Evolutionary conservation across 2,113 vertebrate species (phyloP).

Genomic region (Poeciliopsis occidentalis): DNA sequence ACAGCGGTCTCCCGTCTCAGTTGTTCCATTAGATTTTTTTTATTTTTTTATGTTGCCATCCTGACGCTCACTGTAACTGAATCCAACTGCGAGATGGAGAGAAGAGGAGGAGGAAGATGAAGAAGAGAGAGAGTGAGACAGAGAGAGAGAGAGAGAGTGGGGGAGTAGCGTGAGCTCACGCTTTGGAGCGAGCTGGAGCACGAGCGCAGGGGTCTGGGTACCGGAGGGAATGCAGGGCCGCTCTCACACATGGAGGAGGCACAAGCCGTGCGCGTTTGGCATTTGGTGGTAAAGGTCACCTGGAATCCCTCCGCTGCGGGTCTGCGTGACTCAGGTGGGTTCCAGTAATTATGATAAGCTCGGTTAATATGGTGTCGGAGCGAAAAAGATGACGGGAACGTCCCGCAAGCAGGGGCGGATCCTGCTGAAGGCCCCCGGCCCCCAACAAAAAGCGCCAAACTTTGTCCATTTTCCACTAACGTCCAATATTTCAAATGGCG

Average conservation of each 20-base stretch:
- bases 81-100: constrained; percentile 29
- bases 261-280: constrained; percentile 12
- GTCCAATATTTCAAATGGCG: too few species aligned
- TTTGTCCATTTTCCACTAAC: too few species aligned
- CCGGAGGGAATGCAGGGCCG: constrained; percentile 9
- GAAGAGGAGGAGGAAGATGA: neutral
- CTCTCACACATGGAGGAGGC: constrained; percentile 18
- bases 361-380: neutral
- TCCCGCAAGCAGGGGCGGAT: constrained; percentile 1
- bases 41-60: constrained; percentile 32
- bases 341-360: neutral
- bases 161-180: constrained; percentile 44
- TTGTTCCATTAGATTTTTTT: constrained; percentile 26
- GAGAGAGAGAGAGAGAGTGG: constrained; percentile 40
- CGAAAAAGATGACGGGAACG: neutral
- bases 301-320: constrained; percentile 1
- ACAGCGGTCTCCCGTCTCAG: constrained; percentile 15
- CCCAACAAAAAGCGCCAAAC: too few species aligned
- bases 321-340: constrained; percentile 8
- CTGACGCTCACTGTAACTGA: constrained; percentile 51
- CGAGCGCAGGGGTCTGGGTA: constrained; percentile 11
- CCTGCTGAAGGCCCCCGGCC: neutral
- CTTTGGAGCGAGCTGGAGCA: constrained; percentile 40
- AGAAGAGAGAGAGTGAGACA: neutral
- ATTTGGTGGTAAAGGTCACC: constrained; percentile 15